Evolutionary conservation across 2,888 invertebrate genomes (phyloP).

Genomic region (Cabera pusaria): DNA sequence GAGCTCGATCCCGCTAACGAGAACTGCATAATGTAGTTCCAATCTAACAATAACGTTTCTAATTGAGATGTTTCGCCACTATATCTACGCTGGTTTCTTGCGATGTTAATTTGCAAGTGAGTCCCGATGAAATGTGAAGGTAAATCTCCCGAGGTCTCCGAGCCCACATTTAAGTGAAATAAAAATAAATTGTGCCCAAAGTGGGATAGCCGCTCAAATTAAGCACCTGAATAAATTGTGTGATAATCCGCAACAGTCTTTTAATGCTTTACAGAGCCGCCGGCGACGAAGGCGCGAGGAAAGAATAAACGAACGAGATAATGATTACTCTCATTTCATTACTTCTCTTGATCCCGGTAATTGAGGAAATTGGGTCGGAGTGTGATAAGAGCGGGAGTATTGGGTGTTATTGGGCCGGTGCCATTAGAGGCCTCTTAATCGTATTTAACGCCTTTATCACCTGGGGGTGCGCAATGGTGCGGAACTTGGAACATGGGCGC

Average conservation of each 20-base stretch:
- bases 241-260: conserved; percentile 79
- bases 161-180: conserved; percentile 73
- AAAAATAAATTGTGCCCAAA: conserved; percentile 78
- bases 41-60: conserved; percentile 24
- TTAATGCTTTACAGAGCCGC: conserved; percentile 73
- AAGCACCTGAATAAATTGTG: conserved; percentile 83
- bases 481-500: conserved; percentile 52
- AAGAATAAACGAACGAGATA: conserved; percentile 76
- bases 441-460: conserved; percentile 78
- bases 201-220: conserved; percentile 78
- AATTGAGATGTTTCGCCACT: conserved; percentile 8
- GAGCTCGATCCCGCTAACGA: conserved; percentile 32
- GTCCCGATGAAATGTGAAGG: conserved; percentile 64
- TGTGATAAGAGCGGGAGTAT: conserved; percentile 67
- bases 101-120: conserved; percentile 45
- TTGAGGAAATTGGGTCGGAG: conserved; percentile 79
- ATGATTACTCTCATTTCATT: conserved; percentile 82
- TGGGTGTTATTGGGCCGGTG: conserved; percentile 63
- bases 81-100: conserved; percentile 13
- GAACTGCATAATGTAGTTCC: conserved; percentile 40
- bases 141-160: conserved; percentile 62
- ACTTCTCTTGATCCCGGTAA: conserved; percentile 79
- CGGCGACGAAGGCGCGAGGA: conserved; percentile 57
- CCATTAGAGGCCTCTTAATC: conserved; percentile 74
- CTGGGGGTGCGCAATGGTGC: conserved; percentile 71